Evolutionary conservation across 2,888 invertebrate genomes (phyloP), one percentile per base, ranked within the genome.

Genomic region (Mythimna lalbum): DNA sequence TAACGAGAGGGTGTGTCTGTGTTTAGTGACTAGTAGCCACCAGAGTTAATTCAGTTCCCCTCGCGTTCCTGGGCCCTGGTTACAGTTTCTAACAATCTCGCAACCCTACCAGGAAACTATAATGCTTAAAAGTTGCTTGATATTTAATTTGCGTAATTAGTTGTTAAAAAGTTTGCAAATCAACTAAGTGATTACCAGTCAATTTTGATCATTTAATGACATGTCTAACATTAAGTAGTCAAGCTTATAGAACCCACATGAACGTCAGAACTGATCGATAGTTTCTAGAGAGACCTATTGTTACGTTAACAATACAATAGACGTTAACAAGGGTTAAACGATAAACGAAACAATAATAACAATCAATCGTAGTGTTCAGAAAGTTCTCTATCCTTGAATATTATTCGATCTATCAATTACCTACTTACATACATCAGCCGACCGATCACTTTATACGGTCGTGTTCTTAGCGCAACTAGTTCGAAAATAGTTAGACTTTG

Each of bases 251-350:
- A 43, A 17, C 4, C 14, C 53, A 7, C 12, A 21, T 2, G 59
- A 39, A 47, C 31, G 49, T 55, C 6, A 19, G 14, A 76, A 50
- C 49, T 43, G 55, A 71, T 43, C 33, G 31, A 70, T 69, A 33
- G 59, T 80, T 72, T 83, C 80, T 69, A 57, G 60, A 63, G 47
- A 72, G 60, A 61, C 74, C 73, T 74, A 63, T 70, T 73, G 59
- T 55, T 33, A 31, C 47, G 33, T 27, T 67, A 62, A 59, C 60
- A 69, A 73, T 60, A 27, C 69, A 60, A 73, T 76, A 69, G 77
- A 73, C 57, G 73, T 74, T 74, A 89, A 88, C 80, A 78, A 80
- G 80, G 82, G 83, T 83, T 82, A 87, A 89, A 85, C 79, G 82
- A 81, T 80, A 71, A 71, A 76, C 75, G 49, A 59, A 52, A 70